phyloP scores from a whole-genome alignment of 2,888 invertebrate genomes.

The Carterocephalus palaemon region DNA sequence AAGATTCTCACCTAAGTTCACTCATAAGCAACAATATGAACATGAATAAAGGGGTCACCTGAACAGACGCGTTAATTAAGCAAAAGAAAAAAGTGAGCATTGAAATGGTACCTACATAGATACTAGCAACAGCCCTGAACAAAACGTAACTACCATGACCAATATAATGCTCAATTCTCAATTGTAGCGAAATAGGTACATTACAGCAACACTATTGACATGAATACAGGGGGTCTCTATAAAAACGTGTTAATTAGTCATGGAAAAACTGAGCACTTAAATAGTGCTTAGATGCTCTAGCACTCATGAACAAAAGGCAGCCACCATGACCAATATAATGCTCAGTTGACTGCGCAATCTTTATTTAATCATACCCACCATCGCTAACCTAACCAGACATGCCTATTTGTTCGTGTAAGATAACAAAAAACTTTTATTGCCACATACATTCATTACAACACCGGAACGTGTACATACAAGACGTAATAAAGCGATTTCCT shows the following conservation, averaged over 20 bases:
- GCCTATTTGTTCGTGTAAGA: constrained; percentile 37
- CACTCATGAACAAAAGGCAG: constrained; percentile 24
- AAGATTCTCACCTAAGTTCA: too few species aligned
- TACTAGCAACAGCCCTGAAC: background rate
- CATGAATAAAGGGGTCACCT: too few species aligned
- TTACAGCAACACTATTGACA: too few species aligned
- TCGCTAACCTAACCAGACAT: constrained; percentile 34
- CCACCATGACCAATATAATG: constrained; percentile 38
- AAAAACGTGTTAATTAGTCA: background rate
- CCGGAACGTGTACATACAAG: constrained; percentile 38
- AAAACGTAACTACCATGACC: constrained; percentile 32
- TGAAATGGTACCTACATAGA: constrained; percentile 6
- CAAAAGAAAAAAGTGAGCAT: background rate
- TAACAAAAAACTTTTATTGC: constrained; percentile 44
- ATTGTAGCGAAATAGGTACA: too few species aligned
- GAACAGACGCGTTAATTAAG: background rate
- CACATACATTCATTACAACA: constrained; percentile 44
- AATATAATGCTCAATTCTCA: constrained; percentile 41
- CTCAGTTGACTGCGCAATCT: constrained; percentile 36
- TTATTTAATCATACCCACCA: constrained; percentile 38
- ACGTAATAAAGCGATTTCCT: constrained; percentile 49
- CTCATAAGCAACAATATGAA: too few species aligned
- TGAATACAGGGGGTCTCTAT: too few species aligned
- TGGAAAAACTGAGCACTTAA: background rate
- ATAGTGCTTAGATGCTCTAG: constrained; percentile 3